A percentile compares a stretch with the other conserved stretches of the same genome.
These are phyloP conservation scores for Mythimna ferrago DNA, from an alignment of 2,888 invertebrate species.

Conservation along the genomic window DNA sequence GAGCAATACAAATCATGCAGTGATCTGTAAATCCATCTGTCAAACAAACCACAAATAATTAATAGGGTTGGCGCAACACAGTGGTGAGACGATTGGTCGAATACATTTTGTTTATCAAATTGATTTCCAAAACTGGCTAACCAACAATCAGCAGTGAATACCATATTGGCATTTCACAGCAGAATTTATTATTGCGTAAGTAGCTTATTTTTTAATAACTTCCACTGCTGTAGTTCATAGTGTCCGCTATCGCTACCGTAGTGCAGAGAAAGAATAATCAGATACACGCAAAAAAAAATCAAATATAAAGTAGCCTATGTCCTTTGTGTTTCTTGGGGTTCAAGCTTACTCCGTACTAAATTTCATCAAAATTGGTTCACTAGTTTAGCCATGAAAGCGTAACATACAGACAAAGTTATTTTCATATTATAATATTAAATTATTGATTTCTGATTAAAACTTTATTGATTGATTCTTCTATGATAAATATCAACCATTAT, in stretches of 20 bases:
- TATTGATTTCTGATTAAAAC: too few species aligned
- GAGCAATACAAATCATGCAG: slow-evolving; percentile 1
- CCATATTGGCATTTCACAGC: slow-evolving; percentile 3
- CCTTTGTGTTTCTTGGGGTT: too few species aligned
- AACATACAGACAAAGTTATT: too few species aligned
- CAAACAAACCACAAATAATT: slow-evolving; percentile 18
- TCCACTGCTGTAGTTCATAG: not conserved
- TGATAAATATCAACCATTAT: too few species aligned
- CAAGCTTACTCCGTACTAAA: too few species aligned
- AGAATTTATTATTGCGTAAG: slow-evolving; percentile 1
- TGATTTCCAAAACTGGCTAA: slow-evolving; percentile 26
- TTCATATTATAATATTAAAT: too few species aligned
- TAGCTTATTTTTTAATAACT: not conserved
- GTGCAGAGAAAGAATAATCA: not conserved
- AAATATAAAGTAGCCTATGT: too few species aligned
- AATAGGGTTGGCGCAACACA: slow-evolving; percentile 8
- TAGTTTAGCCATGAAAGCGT: too few species aligned
- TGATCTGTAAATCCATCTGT: not conserved
- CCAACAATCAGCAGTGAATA: slow-evolving; percentile 16
- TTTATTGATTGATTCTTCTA: too few species aligned
- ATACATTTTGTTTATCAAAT: slow-evolving; percentile 30
- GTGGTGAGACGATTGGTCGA: slow-evolving; percentile 4
- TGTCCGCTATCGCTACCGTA: not conserved
- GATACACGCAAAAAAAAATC: too few species aligned
- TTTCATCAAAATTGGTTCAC: too few species aligned